Evolutionary conservation across 1,140 invertebrate species (phyloP).

Genomic region (Procambarus clarkii): DNA sequence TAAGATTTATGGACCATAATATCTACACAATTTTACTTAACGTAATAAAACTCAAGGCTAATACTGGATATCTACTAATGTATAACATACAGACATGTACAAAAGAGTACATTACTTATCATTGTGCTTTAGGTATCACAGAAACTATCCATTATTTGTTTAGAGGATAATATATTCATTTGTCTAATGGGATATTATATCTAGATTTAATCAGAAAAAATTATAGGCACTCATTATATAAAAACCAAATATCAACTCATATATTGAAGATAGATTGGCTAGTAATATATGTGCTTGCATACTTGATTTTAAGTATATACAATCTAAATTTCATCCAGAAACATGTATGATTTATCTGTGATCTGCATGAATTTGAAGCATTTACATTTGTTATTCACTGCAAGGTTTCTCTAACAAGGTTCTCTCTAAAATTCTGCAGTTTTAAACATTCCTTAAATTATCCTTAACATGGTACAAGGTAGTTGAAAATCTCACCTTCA

Average conservation of each 20-base stretch:
- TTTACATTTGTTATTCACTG: neutral
- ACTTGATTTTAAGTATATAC: constrained; percentile 12
- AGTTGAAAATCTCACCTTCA: neutral
- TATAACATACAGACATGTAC: constrained; percentile 59
- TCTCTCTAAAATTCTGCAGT: too few species aligned
- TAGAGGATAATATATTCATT: constrained; percentile 35
- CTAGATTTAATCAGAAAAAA: constrained; percentile 48
- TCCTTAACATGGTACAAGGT: neutral
- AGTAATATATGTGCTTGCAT: constrained; percentile 27
- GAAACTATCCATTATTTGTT: constrained; percentile 64
- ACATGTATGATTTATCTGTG: constrained; percentile 23
- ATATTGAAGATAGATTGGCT: constrained; percentile 40
- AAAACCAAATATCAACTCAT: constrained; percentile 36
- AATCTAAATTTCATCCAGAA: neutral
- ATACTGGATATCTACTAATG: constrained; percentile 66
- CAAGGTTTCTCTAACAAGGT: neutral
- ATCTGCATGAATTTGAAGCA: constrained; percentile 24
- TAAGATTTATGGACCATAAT: constrained; percentile 27
- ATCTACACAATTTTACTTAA: constrained; percentile 45
- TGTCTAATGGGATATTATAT: constrained; percentile 41
- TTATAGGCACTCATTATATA: constrained; percentile 65
- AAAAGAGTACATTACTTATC: constrained; percentile 62
- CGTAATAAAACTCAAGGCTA: constrained; percentile 54
- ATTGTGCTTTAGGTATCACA: constrained; percentile 69
- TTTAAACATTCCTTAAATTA: neutral